These are phyloP conservation scores for Ophion slaviceki DNA, from an alignment of 2,888 invertebrate genomes.

Conservation along the genomic window DNA sequence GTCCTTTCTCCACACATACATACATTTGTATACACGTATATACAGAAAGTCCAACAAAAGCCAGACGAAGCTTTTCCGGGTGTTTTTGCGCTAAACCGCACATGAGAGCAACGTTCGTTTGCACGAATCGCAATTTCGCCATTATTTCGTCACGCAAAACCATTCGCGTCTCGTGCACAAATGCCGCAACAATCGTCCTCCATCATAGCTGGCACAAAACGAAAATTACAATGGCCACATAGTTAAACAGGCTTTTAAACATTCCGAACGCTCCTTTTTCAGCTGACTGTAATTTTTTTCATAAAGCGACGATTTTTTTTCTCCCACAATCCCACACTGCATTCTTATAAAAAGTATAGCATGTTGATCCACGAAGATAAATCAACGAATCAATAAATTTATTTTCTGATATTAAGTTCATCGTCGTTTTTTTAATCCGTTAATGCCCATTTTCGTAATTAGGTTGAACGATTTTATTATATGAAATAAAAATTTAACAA, in stretches of 20 bases:
- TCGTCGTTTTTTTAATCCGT: too few relatives aligned
- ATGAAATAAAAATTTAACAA: too few relatives aligned
- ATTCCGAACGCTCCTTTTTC: background rate
- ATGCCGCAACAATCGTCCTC: background rate
- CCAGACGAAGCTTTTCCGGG: background rate
- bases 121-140: constrained; percentile 52
- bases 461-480: too few relatives aligned
- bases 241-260: background rate
- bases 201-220: constrained; percentile 20
- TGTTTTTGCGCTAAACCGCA: background rate
- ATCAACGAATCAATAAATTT: too few relatives aligned
- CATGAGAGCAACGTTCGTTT: constrained; percentile 50
- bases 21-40: too few relatives aligned
- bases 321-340: too few relatives aligned
- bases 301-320: background rate
- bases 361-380: too few relatives aligned
- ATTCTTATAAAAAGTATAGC: too few relatives aligned
- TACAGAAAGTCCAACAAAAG: too few relatives aligned
- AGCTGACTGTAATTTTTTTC: background rate
- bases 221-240: background rate
- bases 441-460: too few relatives aligned
- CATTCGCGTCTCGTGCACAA: background rate
- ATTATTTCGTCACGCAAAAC: constrained; percentile 39
- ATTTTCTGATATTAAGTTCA: too few relatives aligned
- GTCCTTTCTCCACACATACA: too few relatives aligned